phyloP scores from a whole-genome alignment of 2,113 vertebrate genomes.

The Eupsittula cactorum region DNA sequence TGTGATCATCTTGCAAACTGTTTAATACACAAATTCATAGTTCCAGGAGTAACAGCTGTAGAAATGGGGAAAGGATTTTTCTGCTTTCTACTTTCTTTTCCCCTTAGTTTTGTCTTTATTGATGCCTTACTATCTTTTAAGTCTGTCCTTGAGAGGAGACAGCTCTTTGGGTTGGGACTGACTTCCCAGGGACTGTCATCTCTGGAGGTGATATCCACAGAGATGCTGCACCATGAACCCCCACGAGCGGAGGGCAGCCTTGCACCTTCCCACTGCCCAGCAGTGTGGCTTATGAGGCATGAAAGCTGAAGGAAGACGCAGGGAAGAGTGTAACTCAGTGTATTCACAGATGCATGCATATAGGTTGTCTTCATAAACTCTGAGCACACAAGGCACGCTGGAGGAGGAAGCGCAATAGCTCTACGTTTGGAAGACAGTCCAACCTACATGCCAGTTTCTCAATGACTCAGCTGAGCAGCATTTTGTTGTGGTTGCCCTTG shows the following conservation, averaged over 20 bases:
- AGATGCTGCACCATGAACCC: neutral
- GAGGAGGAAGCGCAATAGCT: neutral
- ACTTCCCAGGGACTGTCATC: neutral
- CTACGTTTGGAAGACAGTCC: neutral
- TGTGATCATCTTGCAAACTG: constrained; percentile 22
- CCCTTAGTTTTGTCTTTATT: neutral
- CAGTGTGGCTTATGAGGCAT: neutral
- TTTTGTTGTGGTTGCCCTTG: constrained; percentile 42
- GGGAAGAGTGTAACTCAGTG: neutral
- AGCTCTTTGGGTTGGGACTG: neutral
- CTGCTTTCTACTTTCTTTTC: neutral
- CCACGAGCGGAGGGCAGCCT: neutral
- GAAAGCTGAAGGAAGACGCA: neutral
- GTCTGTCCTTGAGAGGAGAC: neutral
- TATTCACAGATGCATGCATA: neutral
- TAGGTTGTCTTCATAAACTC: neutral
- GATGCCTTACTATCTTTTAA: neutral
- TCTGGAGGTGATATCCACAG: neutral
- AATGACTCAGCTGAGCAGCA: constrained; percentile 57
- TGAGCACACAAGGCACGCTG: neutral
- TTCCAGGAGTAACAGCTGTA: constrained; percentile 43
- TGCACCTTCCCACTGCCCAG: neutral
- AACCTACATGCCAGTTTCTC: constrained; percentile 26
- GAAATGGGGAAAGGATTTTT: neutral
- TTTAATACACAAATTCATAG: constrained; percentile 11